Percentiles rank a stretch among this genome's conserved stretches.
Conservation (phyloP, 2,888 invertebrate genomes). For the Stegophylla sp. region DNA sequence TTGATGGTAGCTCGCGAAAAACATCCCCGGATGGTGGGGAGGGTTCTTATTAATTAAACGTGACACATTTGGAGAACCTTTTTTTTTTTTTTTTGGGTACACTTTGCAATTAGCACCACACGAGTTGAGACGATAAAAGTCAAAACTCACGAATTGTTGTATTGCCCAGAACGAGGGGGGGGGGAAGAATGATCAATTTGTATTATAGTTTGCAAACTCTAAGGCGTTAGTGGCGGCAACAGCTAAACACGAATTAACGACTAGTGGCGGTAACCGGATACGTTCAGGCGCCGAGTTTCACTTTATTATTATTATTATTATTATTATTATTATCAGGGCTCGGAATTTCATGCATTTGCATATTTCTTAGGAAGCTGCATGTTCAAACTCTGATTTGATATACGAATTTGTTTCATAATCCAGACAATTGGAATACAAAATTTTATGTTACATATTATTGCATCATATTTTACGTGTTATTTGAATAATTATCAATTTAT, state of each 20-base stretch:
- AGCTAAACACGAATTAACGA: constrained; percentile 33
- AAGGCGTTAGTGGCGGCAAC: constrained; percentile 42
- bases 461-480: too few relatives aligned
- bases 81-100: constrained; percentile 30
- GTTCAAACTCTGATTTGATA: too few relatives aligned
- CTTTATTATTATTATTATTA: not conserved
- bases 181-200: constrained; percentile 24
- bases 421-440: too few relatives aligned
- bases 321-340: too few relatives aligned
- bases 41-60: constrained; percentile 54
- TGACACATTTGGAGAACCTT: constrained; percentile 38
- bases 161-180: too few relatives aligned
- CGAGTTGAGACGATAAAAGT: constrained; percentile 52
- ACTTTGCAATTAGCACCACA: constrained; percentile 40
- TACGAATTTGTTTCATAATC: too few relatives aligned
- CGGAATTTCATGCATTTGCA: too few relatives aligned
- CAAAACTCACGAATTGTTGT: constrained; percentile 45
- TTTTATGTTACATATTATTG: too few relatives aligned
- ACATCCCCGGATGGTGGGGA: constrained; percentile 30
- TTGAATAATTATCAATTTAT: too few relatives aligned
- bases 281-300: constrained; percentile 13
- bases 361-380: too few relatives aligned
- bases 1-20: constrained; percentile 45
- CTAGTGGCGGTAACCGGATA: not conserved
- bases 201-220: constrained; percentile 11